These are phyloP conservation scores for Eristalinus sepulchralis DNA, from an alignment of 2,888 invertebrate genomes.

Conservation along the genomic window DNA sequence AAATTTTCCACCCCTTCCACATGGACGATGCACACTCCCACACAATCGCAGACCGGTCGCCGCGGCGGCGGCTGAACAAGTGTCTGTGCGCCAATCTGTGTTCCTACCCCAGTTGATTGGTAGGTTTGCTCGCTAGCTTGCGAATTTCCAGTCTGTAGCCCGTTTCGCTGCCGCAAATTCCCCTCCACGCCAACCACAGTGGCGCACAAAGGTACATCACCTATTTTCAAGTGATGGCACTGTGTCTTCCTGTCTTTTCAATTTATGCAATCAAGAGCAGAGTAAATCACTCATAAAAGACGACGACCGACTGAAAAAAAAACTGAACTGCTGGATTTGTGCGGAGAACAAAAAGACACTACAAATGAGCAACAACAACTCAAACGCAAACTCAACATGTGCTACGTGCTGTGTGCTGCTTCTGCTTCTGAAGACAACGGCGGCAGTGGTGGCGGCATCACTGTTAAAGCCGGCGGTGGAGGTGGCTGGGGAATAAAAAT, in stretches of 20 bases:
- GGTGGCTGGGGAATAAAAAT: conserved; percentile 22
- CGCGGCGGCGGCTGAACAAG: conserved; percentile 22
- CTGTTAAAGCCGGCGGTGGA: not conserved
- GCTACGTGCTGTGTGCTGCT: not conserved
- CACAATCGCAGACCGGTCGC: not conserved
- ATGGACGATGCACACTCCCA: not conserved
- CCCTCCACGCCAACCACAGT: not conserved
- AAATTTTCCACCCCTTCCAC: conserved; percentile 37
- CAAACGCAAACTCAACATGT: conserved; percentile 25
- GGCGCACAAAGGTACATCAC: conserved; percentile 10
- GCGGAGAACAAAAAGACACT: conserved; percentile 18
- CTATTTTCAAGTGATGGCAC: conserved; percentile 41
- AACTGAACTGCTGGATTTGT: conserved; percentile 2
- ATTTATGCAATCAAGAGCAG: conserved; percentile 60
- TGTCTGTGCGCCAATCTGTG: conserved; percentile 28
- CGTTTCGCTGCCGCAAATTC: conserved; percentile 13
- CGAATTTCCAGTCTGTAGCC: conserved; percentile 23
- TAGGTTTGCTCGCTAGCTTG: not conserved
- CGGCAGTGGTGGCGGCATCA: not conserved
- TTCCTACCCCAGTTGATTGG: too few relatives aligned
- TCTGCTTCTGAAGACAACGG: not conserved
- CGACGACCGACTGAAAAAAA: not conserved
- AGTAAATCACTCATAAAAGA: conserved; percentile 1
- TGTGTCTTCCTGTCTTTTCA: conserved; percentile 62
- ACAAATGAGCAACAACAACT: conserved; percentile 25